phyloP scores from a whole-genome alignment of 2,113 vertebrate species.

The Eurystomus gularis region DNA sequence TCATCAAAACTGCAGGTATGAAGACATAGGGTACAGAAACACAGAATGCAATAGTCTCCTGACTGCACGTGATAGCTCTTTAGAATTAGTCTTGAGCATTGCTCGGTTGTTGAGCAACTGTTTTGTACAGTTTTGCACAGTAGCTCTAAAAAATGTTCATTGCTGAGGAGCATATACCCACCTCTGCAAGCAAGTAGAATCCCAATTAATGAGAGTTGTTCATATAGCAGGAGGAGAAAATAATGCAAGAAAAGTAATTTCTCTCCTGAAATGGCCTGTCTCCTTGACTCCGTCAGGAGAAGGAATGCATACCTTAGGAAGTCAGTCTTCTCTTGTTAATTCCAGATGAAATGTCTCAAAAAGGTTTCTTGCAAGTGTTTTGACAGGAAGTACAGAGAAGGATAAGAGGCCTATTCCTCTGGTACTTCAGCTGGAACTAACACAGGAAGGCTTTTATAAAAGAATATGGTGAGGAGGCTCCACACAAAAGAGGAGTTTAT shows the following conservation, averaged over 20 bases:
- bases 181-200: slow-evolving; percentile 25
- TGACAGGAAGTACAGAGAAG: slow-evolving; percentile 33
- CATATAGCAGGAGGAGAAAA: slow-evolving; percentile 6
- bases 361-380: slow-evolving; percentile 39
- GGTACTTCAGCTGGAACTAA: slow-evolving; percentile 26
- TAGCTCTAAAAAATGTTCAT: neutral
- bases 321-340: slow-evolving; percentile 56
- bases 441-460: neutral
- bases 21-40: neutral
- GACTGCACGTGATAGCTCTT: neutral
- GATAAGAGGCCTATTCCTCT: slow-evolving; percentile 2
- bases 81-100: neutral
- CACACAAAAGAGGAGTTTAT: neutral
- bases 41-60: neutral
- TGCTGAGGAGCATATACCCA: neutral
- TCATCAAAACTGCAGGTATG: neutral
- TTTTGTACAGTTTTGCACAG: neutral
- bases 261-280: slow-evolving; percentile 16
- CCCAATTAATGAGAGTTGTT: neutral
- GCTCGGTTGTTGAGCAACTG: neutral
- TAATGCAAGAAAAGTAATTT: neutral
- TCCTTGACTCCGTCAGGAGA: slow-evolving; percentile 45
- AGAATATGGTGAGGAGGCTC: neutral
- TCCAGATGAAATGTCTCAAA: slow-evolving; percentile 46
- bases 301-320: neutral